Evolutionary conservation across 1,140 invertebrate species (phyloP), one percentile per base, ranked within the genome.

Genomic region (Cotesia chilonis): DNA sequence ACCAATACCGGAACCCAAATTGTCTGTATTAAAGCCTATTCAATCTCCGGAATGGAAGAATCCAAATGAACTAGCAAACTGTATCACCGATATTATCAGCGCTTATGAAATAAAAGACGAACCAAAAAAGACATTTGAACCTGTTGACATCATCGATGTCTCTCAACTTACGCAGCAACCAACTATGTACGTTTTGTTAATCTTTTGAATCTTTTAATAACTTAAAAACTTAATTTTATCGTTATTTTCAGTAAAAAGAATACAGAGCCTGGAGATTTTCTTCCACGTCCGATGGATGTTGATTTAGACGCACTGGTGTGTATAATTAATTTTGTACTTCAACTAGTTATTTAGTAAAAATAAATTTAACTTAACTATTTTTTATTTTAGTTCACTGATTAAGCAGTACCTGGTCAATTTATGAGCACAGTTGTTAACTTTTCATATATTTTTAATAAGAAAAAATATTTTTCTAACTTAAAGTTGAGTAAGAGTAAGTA

Each of bases 1-100:
- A 20, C 72, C 79, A n/a, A 3, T 66, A 52, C 64, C 38, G 54
- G 52, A 35, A 10, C 41, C 66, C 28, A 36, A 10, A 12, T 52
- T 20, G 20, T 59, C 57, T 35, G 17, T 59, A 20, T 59, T 59
- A 9, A 59, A 59, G 6, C 20, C 20, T 28, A 28, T 59, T 6
- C 9, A 2, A 28, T 5, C 51, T 0, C 28, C 47, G 1, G 51
- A 41, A 35, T 9, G 66, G 28, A 51, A 4, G 5, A 10, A 68
- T 37, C 7, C 9, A 37, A 68, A 3, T 55, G n/a, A 36, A 35
- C 3, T 54, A n/a, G 66, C 47, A 10, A 20, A 41, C 41, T 35
- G 28, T 51, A n/a, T 54, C 12, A 51, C 47, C 36, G 35, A 59
- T 59, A 59, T 59, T 20, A 9, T 20, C 20, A 10, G 14, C 5